Conservation (phyloP, 2,888 invertebrate genomes). For the Trilocha varians region DNA sequence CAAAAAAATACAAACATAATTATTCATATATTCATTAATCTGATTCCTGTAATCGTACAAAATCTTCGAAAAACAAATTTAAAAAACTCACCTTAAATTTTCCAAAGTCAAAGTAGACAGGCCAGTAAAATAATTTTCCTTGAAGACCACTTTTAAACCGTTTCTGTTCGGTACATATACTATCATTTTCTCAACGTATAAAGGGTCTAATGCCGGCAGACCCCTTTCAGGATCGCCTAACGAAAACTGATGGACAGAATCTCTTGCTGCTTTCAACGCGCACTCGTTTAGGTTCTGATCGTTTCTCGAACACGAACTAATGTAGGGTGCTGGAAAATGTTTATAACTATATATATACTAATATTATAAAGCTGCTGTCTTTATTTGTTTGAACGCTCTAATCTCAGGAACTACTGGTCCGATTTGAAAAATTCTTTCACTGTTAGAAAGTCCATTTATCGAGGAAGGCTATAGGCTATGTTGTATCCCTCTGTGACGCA, state of each 20-base stretch:
- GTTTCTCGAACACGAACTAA: slow-evolving; percentile 41
- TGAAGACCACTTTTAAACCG: slow-evolving; percentile 40
- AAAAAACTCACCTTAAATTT: slow-evolving; percentile 34
- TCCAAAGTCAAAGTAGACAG: slow-evolving; percentile 36
- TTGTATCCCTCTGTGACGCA: too few species aligned
- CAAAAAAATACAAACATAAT: too few species aligned
- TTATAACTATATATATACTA: not conserved
- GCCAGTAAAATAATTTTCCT: slow-evolving; percentile 43
- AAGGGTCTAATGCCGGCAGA: slow-evolving; percentile 36
- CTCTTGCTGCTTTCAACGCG: slow-evolving; percentile 39
- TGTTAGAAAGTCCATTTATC: too few species aligned
- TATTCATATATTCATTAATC: too few species aligned
- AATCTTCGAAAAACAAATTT: too few species aligned
- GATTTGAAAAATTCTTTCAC: too few species aligned
- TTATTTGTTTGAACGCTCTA: too few species aligned
- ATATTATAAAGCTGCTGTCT: too few species aligned
- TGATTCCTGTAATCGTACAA: too few species aligned
- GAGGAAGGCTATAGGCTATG: too few species aligned
- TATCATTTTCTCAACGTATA: slow-evolving; percentile 41
- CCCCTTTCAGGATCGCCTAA: slow-evolving; percentile 34
- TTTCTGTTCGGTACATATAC: slow-evolving; percentile 45
- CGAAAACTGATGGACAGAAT: slow-evolving; percentile 37
- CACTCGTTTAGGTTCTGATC: slow-evolving; percentile 48
- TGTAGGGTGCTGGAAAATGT: slow-evolving; percentile 31
- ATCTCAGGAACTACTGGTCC: too few species aligned